phyloP scores from a whole-genome alignment of 92 coral and sea anemone species.

The Isaurus tuberculatus region DNA sequence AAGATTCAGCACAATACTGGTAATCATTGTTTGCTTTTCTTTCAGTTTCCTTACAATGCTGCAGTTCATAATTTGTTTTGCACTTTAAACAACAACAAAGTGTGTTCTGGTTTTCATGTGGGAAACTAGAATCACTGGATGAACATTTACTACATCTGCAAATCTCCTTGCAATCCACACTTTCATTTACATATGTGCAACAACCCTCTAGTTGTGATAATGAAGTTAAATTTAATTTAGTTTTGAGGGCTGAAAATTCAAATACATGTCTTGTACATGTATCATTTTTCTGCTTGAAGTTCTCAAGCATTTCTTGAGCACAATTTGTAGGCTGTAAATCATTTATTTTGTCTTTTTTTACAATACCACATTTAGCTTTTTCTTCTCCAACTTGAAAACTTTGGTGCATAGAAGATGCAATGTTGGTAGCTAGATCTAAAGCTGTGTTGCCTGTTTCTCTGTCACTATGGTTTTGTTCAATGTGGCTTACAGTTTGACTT shows the following conservation, averaged over 20 bases:
- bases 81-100: neutral
- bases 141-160: neutral
- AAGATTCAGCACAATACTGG: neutral
- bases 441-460: neutral
- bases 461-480: neutral
- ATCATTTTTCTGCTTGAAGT: neutral
- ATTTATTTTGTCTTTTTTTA: neutral
- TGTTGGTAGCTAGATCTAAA: neutral
- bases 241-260: neutral
- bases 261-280: neutral
- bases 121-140: neutral
- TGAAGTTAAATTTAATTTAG: neutral
- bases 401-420: neutral
- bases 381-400: neutral
- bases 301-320: neutral
- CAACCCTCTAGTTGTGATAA: neutral
- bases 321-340: neutral
- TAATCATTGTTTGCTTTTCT: neutral
- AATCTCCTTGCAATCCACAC: neutral
- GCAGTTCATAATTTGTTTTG: neutral
- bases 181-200: neutral
- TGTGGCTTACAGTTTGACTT: neutral
- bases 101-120: neutral
- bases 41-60: neutral
- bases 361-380: neutral